Conservation (phyloP, 2,113 vertebrate species). For the Climacteris rufus region DNA sequence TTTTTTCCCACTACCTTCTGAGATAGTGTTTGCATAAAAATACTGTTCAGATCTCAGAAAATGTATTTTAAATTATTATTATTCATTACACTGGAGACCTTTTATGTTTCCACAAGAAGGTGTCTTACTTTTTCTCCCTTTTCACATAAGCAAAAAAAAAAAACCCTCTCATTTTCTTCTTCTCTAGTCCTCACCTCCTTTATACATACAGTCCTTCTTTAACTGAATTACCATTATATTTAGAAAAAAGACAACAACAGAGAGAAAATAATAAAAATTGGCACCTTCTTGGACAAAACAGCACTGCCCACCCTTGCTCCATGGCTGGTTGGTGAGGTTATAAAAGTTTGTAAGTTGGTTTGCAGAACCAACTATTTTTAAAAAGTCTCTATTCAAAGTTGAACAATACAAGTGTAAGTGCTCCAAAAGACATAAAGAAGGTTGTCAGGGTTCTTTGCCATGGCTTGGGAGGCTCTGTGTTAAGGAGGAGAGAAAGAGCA, state of each 20-base stretch:
- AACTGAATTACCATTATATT: background rate
- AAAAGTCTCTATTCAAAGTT: background rate
- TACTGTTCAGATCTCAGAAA: slow-evolving; percentile 5
- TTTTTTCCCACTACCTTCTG: slow-evolving; percentile 16
- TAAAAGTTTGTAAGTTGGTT: background rate
- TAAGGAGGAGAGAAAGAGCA: background rate
- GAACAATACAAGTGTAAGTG: background rate
- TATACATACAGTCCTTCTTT: background rate
- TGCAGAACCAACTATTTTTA: background rate
- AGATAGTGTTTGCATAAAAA: slow-evolving; percentile 23
- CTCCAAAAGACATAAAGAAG: slow-evolving; percentile 2
- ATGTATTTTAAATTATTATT: slow-evolving; percentile 16
- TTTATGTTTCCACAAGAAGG: slow-evolving; percentile 10
- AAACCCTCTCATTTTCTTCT: background rate
- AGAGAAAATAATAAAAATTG: background rate
- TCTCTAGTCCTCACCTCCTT: background rate
- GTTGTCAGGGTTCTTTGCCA: background rate
- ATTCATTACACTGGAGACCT: slow-evolving; percentile 20
- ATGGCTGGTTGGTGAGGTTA: background rate
- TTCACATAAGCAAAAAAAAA: background rate
- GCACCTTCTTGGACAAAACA: background rate
- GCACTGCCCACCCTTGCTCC: background rate
- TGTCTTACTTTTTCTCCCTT: background rate
- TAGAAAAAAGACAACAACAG: background rate
- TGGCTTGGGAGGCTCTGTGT: background rate